phyloP scores from a whole-genome alignment of 92 coral and sea anemone genomes.

The Heliopora coerulea region DNA sequence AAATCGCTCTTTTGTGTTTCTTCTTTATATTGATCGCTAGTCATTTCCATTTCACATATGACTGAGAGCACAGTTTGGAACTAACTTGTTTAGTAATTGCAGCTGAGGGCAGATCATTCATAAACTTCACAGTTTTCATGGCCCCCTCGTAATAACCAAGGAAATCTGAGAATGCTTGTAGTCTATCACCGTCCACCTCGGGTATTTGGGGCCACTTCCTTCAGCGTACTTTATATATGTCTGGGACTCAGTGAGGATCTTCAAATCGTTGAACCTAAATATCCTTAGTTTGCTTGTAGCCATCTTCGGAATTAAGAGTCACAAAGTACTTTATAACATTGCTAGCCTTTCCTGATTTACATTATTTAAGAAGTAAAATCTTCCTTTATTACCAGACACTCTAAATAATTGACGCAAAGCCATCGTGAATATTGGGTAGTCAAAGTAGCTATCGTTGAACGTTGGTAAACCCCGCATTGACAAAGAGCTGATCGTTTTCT shows the following conservation, averaged over 20 bases:
- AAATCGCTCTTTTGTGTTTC: constrained; percentile 15
- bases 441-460: constrained; percentile 31
- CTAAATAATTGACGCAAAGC: constrained; percentile 44
- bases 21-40: constrained; percentile 26
- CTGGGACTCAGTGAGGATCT: constrained; percentile 28
- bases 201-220: constrained; percentile 39
- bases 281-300: constrained; percentile 10
- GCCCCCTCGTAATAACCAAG: constrained; percentile 40
- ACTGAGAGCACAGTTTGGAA: constrained; percentile 43
- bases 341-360: constrained; percentile 49
- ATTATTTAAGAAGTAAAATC: constrained; percentile 46
- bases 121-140: constrained; percentile 29
- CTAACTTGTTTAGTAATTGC: constrained; percentile 27
- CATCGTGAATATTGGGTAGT: constrained; percentile 44
- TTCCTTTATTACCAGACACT: constrained; percentile 33
- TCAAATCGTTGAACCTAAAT: constrained; percentile 36
- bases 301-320: constrained; percentile 18
- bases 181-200: constrained; percentile 39
- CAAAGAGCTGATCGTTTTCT: constrained; percentile 46
- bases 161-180: constrained; percentile 42
- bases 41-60: constrained; percentile 49
- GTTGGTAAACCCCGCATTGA: constrained; percentile 45
- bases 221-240: constrained; percentile 29
- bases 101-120: constrained; percentile 39
- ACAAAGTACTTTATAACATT: constrained; percentile 44